Conservation (phyloP, 2,113 vertebrate species). For the Marmota flaviventris region DNA sequence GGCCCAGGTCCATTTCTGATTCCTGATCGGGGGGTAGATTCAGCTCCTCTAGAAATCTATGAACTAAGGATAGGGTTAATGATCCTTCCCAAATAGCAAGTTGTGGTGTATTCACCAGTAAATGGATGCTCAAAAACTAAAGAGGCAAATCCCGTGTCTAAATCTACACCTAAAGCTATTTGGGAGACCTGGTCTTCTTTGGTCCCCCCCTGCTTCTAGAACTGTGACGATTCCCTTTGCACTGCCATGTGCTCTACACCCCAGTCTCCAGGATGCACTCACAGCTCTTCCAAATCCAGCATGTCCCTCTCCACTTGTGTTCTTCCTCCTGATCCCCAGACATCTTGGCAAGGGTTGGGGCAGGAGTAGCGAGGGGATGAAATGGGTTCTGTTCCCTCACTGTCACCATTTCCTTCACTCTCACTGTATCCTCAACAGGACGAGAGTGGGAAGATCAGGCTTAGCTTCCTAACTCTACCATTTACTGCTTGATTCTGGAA, state of each 20-base stretch:
- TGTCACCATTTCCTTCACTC: neutral
- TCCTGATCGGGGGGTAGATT: neutral
- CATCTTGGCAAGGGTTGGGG: neutral
- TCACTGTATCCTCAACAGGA: neutral
- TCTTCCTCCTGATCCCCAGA: neutral
- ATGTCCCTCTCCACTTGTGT: no score
- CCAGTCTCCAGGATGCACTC: neutral
- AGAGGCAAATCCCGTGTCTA: neutral
- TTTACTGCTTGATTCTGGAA: slow-evolving; percentile 42
- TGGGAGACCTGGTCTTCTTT: neutral
- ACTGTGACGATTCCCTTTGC: neutral
- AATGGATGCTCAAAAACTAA: neutral
- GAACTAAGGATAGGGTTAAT: neutral
- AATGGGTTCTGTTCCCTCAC: neutral
- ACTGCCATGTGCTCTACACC: no score
- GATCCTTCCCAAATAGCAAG: neutral
- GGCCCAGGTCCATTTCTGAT: neutral
- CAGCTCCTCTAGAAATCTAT: neutral
- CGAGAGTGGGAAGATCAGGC: neutral
- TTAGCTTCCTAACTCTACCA: neutral
- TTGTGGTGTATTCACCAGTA: neutral
- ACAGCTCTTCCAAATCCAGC: neutral
- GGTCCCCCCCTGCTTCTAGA: neutral
- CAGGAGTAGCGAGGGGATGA: fast-evolving
- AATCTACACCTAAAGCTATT: neutral